These are phyloP conservation scores for Amphipyra tragopoginis DNA, from an alignment of 2,888 invertebrate species.

Conservation along the genomic window DNA sequence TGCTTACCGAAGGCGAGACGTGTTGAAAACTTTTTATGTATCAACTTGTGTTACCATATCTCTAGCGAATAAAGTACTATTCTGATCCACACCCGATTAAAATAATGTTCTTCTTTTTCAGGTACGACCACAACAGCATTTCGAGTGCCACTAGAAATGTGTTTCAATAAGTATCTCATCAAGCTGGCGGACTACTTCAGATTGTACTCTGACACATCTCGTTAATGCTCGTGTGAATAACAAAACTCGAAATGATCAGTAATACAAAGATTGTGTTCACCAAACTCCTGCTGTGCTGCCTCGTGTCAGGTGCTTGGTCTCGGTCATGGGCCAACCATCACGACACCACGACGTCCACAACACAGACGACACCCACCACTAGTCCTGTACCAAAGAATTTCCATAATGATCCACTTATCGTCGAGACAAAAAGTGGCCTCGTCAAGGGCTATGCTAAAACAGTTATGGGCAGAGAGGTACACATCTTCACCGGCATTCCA, in stretches of 20 bases:
- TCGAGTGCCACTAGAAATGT: constrained; percentile 78
- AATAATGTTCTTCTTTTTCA: constrained; percentile 66
- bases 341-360: constrained; percentile 87
- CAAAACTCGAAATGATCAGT: constrained; percentile 75
- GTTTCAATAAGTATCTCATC: constrained; percentile 83
- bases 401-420: constrained; percentile 93
- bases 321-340: constrained; percentile 89
- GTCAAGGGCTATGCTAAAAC: constrained; percentile 95
- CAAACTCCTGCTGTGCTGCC: constrained; percentile 80
- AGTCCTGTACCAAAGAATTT: constrained; percentile 85
- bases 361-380: constrained; percentile 86
- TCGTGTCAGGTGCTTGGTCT: constrained; percentile 75
- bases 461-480: constrained; percentile 95
- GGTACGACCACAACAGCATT: constrained; percentile 65
- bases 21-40: no score
- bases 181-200: constrained; percentile 84
- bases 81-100: no score
- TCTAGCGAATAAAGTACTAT: no score
- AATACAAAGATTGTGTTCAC: constrained; percentile 83
- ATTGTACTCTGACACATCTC: constrained; percentile 73
- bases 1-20: no score
- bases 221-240: constrained; percentile 64
- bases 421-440: constrained; percentile 95
- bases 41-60: no score
- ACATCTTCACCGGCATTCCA: constrained; percentile 96